Percentiles rank a stretch among this genome's conserved stretches.
phyloP scores from a whole-genome alignment of 1,140 invertebrate species.

The Chelonus insularis region DNA sequence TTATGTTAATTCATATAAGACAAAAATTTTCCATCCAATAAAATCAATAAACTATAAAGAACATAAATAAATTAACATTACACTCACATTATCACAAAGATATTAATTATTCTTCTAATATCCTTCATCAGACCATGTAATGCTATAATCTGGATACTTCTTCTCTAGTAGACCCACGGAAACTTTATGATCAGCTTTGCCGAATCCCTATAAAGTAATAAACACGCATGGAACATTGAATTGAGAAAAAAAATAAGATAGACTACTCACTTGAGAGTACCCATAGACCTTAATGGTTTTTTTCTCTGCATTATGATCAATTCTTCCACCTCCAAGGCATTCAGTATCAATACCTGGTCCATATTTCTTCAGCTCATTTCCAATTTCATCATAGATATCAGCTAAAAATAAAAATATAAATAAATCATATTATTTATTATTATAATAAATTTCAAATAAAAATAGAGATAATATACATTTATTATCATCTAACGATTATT shows the following conservation, averaged over 20 bases:
- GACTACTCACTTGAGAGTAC: constrained; percentile 72
- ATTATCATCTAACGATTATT: no score
- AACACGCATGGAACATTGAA: constrained; percentile 20
- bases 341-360: constrained; percentile 64
- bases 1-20: no score
- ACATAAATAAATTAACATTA: not conserved
- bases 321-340: constrained; percentile 83
- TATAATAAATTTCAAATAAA: no score
- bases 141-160: constrained; percentile 72
- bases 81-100: not conserved
- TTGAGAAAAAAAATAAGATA: not conserved
- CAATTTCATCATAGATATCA: constrained; percentile 71
- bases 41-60: no score
- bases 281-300: constrained; percentile 84
- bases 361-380: constrained; percentile 56
- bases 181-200: constrained; percentile 80
- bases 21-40: no score
- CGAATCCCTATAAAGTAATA: constrained; percentile 68
- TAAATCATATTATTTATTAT: constrained; percentile 4
- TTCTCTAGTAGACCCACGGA: constrained; percentile 75
- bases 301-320: constrained; percentile 72
- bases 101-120: constrained; percentile 63
- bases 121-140: constrained; percentile 81
- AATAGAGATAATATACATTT: no score
- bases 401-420: constrained; percentile 53